These are phyloP conservation scores for Danionella dracula DNA, from an alignment of 2,797 vertebrate genomes.

Conservation along the genomic window DNA sequence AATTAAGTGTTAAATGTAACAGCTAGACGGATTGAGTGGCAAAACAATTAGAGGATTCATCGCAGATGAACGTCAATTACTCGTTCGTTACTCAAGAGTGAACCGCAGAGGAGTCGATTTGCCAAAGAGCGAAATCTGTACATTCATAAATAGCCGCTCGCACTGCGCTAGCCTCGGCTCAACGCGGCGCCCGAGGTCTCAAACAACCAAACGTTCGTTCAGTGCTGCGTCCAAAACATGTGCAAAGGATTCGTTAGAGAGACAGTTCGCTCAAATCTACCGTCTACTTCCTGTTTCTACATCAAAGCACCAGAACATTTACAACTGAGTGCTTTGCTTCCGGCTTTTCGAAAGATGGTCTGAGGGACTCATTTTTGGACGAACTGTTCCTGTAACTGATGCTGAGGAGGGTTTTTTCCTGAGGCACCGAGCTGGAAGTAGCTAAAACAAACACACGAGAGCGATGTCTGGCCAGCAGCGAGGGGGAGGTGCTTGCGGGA, in stretches of 20 bases:
- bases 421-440: conserved; percentile 48
- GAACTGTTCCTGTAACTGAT: too few species aligned
- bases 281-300: too few species aligned
- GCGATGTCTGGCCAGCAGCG: conserved; percentile 35
- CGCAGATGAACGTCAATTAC: background rate
- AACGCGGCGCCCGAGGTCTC: conserved; percentile 30
- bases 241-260: conserved; percentile 27
- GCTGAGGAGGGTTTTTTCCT: conserved; percentile 10
- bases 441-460: conserved; percentile 33
- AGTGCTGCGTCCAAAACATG: background rate
- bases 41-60: conserved; percentile 6
- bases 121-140: conserved; percentile 50
- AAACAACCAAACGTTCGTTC: conserved; percentile 5
- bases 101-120: conserved; percentile 31
- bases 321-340: conserved; percentile 1
- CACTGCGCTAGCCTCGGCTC: conserved; percentile 39
- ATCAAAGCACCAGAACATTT: background rate
- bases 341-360: too few species aligned
- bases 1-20: conserved; percentile 21
- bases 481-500: conserved; percentile 34
- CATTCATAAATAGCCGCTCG: conserved; percentile 64
- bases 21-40: background rate
- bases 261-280: too few species aligned
- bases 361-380: too few species aligned
- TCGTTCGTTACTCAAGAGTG: conserved; percentile 9